phyloP scores from a whole-genome alignment of 2,113 vertebrate species.

The Odontophorus gujanensis region DNA sequence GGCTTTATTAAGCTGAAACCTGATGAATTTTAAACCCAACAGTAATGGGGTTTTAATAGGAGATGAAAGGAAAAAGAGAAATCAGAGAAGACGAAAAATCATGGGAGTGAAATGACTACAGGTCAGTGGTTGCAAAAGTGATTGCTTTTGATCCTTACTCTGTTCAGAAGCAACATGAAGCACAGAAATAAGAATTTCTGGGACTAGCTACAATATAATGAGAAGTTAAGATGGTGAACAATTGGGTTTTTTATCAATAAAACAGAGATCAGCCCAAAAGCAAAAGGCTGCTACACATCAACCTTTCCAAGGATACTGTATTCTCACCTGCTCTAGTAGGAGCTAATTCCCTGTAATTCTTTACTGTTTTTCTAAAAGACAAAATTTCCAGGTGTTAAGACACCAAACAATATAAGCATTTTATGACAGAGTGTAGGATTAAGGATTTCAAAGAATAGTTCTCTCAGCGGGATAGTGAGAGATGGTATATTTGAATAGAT shows the following conservation, averaged over 20 bases:
- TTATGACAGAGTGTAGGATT: background rate
- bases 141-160: constrained; percentile 16
- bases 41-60: background rate
- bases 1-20: background rate
- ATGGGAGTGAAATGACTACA: background rate
- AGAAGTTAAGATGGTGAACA: background rate
- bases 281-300: background rate
- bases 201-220: background rate
- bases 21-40: background rate
- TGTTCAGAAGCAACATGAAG: background rate
- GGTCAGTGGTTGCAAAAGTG: background rate
- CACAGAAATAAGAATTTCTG: background rate
- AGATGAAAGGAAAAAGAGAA: constrained; percentile 1
- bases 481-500: no score
- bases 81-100: constrained; percentile 17
- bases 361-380: background rate
- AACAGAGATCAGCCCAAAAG: background rate
- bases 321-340: background rate
- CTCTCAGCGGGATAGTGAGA: no score
- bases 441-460: no score
- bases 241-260: background rate
- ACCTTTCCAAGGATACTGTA: background rate
- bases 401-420: background rate
- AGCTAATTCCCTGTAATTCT: constrained; percentile 1
- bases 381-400: background rate